Percentiles rank a stretch among this genome's conserved stretches.
These are phyloP conservation scores for Triops cancriformis DNA, from an alignment of 1,140 invertebrate genomes.

Conservation along the genomic window DNA sequence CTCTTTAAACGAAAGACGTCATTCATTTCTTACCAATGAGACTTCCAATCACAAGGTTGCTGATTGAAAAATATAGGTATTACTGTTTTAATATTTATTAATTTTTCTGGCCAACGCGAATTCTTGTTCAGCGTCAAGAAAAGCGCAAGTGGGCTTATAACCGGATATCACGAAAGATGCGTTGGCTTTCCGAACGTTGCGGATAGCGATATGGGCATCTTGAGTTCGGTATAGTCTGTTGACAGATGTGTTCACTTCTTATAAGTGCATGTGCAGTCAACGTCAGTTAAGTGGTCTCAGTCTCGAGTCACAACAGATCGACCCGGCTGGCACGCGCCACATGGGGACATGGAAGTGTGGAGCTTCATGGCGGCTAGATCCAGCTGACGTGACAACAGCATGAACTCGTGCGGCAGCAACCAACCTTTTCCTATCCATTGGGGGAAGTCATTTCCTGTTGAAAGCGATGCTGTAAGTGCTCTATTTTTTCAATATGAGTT, in stretches of 20 bases:
- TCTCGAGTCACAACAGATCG: neutral
- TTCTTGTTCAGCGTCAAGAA: too few relatives aligned
- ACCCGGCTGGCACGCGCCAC: slow-evolving; percentile 4
- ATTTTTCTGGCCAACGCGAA: too few relatives aligned
- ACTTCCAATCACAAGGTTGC: too few relatives aligned
- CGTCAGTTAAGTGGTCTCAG: neutral
- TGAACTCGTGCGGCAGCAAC: neutral
- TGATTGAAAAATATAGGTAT: too few relatives aligned
- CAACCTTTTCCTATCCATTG: neutral
- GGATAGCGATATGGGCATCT: neutral
- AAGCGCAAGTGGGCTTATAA: too few relatives aligned
- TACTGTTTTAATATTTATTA: too few relatives aligned
- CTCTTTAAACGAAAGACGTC: too few relatives aligned
- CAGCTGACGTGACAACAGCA: slow-evolving; percentile 8
- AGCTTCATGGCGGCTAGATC: neutral
- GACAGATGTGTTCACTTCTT: neutral
- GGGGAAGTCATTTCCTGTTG: slow-evolving; percentile 13
- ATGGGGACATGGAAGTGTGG: neutral
- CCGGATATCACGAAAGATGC: too few relatives aligned
- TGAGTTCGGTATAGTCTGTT: neutral
- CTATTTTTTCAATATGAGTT: neutral
- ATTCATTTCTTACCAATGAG: too few relatives aligned
- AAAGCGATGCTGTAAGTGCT: slow-evolving; percentile 5
- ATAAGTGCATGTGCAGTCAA: neutral
- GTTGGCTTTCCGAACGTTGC: neutral